Percentiles rank a stretch among this genome's conserved stretches.
Evolutionary conservation across 2,113 vertebrate species (phyloP).

Genomic region (Cyphomyrus discorhynchus): DNA sequence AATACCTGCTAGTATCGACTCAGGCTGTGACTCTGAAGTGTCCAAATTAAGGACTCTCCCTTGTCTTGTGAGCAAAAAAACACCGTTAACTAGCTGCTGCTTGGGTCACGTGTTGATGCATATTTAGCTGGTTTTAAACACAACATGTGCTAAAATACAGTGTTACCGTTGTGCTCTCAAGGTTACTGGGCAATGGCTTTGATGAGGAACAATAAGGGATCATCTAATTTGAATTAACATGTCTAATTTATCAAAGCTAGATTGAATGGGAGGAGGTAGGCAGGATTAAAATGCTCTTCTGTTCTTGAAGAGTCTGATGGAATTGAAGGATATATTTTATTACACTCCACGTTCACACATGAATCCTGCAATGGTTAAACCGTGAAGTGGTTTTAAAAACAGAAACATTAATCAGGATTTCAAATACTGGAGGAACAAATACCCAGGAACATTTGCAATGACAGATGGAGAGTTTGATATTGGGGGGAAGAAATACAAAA

Average conservation of each 20-base stretch:
- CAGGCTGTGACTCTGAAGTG: neutral
- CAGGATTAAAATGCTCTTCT: slow-evolving; percentile 11
- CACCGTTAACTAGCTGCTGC: neutral
- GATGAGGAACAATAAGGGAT: neutral
- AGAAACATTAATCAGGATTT: neutral
- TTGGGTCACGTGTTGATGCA: neutral
- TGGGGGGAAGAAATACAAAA: neutral
- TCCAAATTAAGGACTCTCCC: neutral
- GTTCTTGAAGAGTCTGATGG: neutral
- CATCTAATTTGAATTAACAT: slow-evolving; percentile 2
- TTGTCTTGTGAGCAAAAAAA: neutral
- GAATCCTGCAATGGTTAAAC: neutral
- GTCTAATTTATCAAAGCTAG: slow-evolving; percentile 17
- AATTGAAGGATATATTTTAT: neutral
- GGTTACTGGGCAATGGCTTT: neutral
- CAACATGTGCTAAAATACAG: neutral
- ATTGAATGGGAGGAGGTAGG: neutral
- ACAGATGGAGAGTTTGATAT: neutral
- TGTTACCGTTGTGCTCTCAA: neutral
- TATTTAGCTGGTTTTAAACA: too few species aligned
- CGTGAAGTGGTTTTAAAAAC: neutral
- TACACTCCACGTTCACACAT: neutral
- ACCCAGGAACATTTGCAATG: neutral
- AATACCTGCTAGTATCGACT: neutral
- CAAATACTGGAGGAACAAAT: neutral